phyloP scores from a whole-genome alignment of 2,113 vertebrate species.

The Gallinago paraguaiae region DNA sequence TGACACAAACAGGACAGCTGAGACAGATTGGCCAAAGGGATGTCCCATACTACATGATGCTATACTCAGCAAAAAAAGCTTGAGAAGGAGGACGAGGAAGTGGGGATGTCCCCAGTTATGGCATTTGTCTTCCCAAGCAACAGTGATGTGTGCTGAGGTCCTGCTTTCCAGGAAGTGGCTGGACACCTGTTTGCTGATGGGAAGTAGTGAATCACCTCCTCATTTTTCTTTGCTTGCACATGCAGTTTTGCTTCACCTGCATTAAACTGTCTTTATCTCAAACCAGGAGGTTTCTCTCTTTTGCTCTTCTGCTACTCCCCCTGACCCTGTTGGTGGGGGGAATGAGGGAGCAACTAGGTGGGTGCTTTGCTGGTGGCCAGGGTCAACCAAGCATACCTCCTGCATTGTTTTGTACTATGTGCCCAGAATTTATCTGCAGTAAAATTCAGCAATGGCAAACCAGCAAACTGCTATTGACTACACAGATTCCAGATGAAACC shows the following conservation, averaged over 20 bases:
- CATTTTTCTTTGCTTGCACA: not conserved
- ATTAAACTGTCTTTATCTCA: not conserved
- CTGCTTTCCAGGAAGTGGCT: not conserved
- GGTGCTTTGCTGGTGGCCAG: not conserved
- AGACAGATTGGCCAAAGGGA: not conserved
- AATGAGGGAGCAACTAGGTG: not conserved
- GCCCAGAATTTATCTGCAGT: not conserved
- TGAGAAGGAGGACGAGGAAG: not conserved
- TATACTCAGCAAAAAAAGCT: not conserved
- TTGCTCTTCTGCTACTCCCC: not conserved
- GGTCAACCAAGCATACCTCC: not conserved
- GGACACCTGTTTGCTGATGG: not conserved
- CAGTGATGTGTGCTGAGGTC: fast-evolving
- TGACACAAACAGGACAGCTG: not conserved
- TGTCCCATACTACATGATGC: no score
- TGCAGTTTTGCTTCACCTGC: not conserved
- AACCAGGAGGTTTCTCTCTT: not conserved
- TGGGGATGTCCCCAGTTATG: not conserved
- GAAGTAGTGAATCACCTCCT: not conserved
- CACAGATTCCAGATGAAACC: not conserved
- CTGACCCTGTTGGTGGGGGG: fast-evolving
- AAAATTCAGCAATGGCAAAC: not conserved
- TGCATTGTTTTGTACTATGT: not conserved
- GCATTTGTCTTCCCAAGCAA: not conserved
- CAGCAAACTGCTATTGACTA: not conserved